These are phyloP conservation scores for Periphyllus acericola DNA, from an alignment of 2,888 invertebrate species.

Conservation along the genomic window DNA sequence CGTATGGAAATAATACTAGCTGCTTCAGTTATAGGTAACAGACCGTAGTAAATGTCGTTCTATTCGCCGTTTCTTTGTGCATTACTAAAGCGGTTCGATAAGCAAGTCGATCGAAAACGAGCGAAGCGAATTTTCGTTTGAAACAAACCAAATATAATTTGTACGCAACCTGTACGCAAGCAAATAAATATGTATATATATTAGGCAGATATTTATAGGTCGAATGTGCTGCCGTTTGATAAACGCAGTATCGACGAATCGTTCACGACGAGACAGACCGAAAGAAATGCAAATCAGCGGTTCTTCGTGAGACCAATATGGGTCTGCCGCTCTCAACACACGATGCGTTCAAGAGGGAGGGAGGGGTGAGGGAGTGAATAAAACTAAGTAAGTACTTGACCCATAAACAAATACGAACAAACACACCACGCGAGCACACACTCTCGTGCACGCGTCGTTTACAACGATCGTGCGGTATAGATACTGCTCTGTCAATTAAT, in stretches of 20 bases:
- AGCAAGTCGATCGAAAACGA: conserved; percentile 1
- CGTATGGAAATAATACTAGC: not conserved
- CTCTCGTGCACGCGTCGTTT: not conserved
- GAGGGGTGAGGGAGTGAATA: not conserved
- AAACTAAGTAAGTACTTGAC: not conserved
- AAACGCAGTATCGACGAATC: not conserved
- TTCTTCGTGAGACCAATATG: not conserved
- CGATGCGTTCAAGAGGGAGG: too few relatives aligned
- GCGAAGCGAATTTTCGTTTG: not conserved
- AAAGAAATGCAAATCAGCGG: not conserved
- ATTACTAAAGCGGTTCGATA: not conserved
- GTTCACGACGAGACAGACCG: not conserved
- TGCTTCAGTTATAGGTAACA: not conserved
- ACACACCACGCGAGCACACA: not conserved
- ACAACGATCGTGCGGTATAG: too few relatives aligned
- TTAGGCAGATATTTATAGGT: not conserved
- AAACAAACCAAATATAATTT: not conserved
- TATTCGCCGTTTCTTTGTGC: not conserved
- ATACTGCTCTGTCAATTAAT: too few relatives aligned
- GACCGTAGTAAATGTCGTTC: conserved; percentile 1
- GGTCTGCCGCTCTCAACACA: not conserved
- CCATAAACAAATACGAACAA: not conserved
- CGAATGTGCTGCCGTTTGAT: not conserved
- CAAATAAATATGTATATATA: not conserved
- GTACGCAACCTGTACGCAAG: not conserved